phyloP scores from a whole-genome alignment of 2,888 invertebrate genomes.

The Ischnus inquisitorius region DNA sequence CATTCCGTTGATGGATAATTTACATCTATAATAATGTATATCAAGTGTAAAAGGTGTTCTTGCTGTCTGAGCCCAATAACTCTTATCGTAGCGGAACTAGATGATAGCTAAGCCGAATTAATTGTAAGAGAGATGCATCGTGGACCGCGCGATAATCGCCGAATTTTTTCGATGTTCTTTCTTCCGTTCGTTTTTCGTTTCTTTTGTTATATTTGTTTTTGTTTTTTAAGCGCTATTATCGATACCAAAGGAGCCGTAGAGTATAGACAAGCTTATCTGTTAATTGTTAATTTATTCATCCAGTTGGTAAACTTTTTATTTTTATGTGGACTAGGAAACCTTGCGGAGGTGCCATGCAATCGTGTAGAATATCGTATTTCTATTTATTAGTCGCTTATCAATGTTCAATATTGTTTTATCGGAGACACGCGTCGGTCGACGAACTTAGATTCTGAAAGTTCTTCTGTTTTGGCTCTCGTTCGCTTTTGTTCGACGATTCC shows the following conservation, averaged over 20 bases:
- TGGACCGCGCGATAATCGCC: constrained; percentile 13
- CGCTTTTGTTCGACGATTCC: not conserved
- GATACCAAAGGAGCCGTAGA: constrained; percentile 37
- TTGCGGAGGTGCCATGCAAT: constrained; percentile 32
- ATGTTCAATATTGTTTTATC: constrained; percentile 38
- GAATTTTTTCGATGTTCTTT: not conserved
- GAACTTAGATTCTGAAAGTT: constrained; percentile 16
- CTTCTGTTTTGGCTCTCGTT: not conserved
- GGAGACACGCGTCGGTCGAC: constrained; percentile 1
- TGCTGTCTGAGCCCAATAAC: constrained; percentile 70
- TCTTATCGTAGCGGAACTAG: constrained; percentile 52
- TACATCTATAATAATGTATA: constrained; percentile 61
- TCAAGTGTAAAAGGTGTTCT: constrained; percentile 66
- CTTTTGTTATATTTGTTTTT: constrained; percentile 20
- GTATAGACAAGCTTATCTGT: constrained; percentile 39
- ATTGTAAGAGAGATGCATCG: constrained; percentile 60
- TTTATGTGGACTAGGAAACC: constrained; percentile 37
- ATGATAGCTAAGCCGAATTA: constrained; percentile 32
- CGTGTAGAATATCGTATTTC: constrained; percentile 21
- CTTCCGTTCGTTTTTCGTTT: constrained; percentile 1
- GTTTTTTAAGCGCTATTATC: constrained; percentile 28
- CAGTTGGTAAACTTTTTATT: constrained; percentile 40
- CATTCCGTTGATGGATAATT: constrained; percentile 66
- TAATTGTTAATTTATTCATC: constrained; percentile 54
- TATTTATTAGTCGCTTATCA: constrained; percentile 22